phyloP scores from a whole-genome alignment of 2,888 invertebrate genomes.

The Diarsia mendica region DNA sequence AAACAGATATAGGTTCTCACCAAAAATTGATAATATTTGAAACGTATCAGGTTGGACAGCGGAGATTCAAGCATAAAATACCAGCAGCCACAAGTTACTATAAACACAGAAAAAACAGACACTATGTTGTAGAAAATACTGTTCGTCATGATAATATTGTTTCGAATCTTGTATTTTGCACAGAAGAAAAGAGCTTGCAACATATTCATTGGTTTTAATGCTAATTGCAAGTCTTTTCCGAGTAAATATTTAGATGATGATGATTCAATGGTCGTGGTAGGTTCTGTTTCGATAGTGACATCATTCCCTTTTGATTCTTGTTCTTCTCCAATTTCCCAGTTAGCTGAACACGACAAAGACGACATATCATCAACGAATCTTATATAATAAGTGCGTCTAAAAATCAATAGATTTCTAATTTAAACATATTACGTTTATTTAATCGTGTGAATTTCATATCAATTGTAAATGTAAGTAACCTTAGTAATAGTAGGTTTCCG shows the following conservation, averaged over 20 bases:
- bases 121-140: neutral
- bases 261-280: neutral
- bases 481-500: neutral
- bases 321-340: neutral
- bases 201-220: neutral
- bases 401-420: neutral
- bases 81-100: neutral
- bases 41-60: neutral
- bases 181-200: conserved; percentile 6
- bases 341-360: neutral
- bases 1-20: neutral
- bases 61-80: neutral
- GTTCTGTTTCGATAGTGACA: neutral
- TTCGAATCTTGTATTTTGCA: neutral
- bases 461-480: neutral
- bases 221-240: neutral
- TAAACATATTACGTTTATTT: neutral
- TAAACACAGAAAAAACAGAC: neutral
- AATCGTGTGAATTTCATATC: neutral
- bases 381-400: neutral
- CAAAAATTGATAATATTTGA: conserved; percentile 5
- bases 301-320: neutral
- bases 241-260: neutral
- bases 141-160: neutral
- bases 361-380: neutral